A percentile compares a stretch with the other conserved stretches of the same genome.
phyloP scores from a whole-genome alignment of 2,888 invertebrate species.

The Bellardia pandia region DNA sequence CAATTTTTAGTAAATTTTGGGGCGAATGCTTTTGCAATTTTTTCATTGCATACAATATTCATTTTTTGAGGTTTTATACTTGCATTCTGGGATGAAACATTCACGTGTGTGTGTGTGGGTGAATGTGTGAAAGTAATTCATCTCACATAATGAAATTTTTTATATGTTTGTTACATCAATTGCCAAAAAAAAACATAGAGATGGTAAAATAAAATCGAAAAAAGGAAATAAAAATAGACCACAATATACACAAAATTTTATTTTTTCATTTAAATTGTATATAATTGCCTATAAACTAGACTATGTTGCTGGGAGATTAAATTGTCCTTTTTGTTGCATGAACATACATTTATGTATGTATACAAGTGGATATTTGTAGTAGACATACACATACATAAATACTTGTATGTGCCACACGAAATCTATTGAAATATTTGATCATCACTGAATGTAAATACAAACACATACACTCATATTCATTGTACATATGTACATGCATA shows the following conservation, averaged over 20 bases:
- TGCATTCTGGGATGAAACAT: slow-evolving; percentile 54
- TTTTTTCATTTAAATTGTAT: slow-evolving; percentile 75
- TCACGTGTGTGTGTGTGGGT: slow-evolving; percentile 19
- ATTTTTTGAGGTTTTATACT: slow-evolving; percentile 52
- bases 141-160: slow-evolving; percentile 75
- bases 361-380: background rate
- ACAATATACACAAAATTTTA: slow-evolving; percentile 74
- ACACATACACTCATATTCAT: background rate
- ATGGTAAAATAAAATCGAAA: slow-evolving; percentile 58
- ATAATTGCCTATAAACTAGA: slow-evolving; percentile 74
- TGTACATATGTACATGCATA: background rate
- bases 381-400: background rate
- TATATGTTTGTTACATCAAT: slow-evolving; percentile 73
- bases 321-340: slow-evolving; percentile 46
- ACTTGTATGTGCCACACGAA: background rate
- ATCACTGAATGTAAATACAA: background rate
- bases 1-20: slow-evolving; percentile 67
- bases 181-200: slow-evolving; percentile 61
- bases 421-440: slow-evolving; percentile 31
- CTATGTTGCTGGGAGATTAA: slow-evolving; percentile 61
- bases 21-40: slow-evolving; percentile 53
- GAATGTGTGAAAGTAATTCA: slow-evolving; percentile 69
- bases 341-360: background rate
- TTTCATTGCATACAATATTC: slow-evolving; percentile 55
- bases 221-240: slow-evolving; percentile 72